Evolutionary conservation across 2,113 vertebrate species (phyloP), one percentile per base, ranked within the genome.

Genomic region (Macheiramphus alcinus): DNA sequence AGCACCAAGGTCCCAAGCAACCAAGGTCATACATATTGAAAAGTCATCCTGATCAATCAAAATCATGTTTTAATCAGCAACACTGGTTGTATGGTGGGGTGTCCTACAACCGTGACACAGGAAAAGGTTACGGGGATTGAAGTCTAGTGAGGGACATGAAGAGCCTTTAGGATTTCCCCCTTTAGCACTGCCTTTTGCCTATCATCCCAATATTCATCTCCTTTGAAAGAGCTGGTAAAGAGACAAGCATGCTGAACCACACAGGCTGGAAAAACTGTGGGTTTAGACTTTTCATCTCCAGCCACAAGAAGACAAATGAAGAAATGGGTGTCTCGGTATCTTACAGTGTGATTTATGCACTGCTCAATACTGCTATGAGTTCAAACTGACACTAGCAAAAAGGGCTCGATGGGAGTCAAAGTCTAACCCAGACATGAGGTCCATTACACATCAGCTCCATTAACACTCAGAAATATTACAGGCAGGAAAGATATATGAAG

Each of bases 31-130:
- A 48, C 0, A 0, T 45, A 55, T 32, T 40, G 11, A 85, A 79
- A 85, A 31, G 6, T 75, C 34, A 10, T 25, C 47, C 38, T 61
- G 16, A 36, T 62, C 7, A 56, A 56, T 12, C 27, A 40, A 78
- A 75, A 40, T 62, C 15, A 16, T 21, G 3, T 38, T 84, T 81
- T 62, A 38, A 47, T 36, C 42, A 53, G 16, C 11, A 85, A 3
- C 6, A 16, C 15, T 34, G 16, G 2, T 52, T 78, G 15, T 56
- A 34, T n/a, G 16, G 13, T 55, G 16, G 22, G 29, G 3, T 87
- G 0, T 81, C 9, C n/a, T 67, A n/a, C 42, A 74, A 12, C 19
- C 0, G 0, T 7, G 42, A 29, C 0, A 1, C 8, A 50, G 56
- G 18, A 71, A 45, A 71, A 72, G 0, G 7, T 55, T 78, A 38